Conservation (phyloP, 2,113 vertebrate species). For the Rissa tridactyla region DNA sequence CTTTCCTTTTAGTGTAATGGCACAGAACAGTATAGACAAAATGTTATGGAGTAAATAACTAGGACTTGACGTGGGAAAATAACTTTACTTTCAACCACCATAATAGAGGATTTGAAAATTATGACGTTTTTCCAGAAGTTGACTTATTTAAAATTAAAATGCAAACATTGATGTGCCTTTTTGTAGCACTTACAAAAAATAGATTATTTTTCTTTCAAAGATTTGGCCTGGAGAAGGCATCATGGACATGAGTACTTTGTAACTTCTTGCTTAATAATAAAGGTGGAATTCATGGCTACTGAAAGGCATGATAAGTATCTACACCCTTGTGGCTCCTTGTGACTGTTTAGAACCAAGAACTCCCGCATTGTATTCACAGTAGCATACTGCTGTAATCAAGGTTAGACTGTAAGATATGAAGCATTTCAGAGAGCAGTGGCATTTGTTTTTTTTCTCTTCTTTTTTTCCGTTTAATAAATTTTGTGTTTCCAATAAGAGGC, state of each 20-base stretch:
- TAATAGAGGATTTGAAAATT: background rate
- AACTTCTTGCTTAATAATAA: background rate
- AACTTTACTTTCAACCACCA: background rate
- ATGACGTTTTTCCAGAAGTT: accelerated
- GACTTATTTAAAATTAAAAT: background rate
- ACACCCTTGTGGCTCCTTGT: background rate
- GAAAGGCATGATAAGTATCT: background rate
- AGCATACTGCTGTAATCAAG: background rate
- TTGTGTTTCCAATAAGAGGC: background rate
- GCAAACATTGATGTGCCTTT: background rate
- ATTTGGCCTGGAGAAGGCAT: background rate
- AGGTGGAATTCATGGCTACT: background rate
- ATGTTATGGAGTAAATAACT: background rate
- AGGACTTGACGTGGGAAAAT: background rate
- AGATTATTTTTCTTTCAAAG: background rate
- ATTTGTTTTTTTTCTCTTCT: background rate
- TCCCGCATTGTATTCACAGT: background rate
- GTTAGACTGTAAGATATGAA: background rate
- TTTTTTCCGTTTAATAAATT: background rate
- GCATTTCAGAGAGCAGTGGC: background rate
- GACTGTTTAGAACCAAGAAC: background rate
- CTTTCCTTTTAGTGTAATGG: background rate
- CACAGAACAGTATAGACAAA: background rate
- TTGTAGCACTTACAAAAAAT: background rate
- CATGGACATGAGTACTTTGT: background rate